Percentiles rank a stretch among this genome's conserved stretches.
phyloP scores from a whole-genome alignment of 2,888 invertebrate genomes.

The Willowsia nigromaculata region DNA sequence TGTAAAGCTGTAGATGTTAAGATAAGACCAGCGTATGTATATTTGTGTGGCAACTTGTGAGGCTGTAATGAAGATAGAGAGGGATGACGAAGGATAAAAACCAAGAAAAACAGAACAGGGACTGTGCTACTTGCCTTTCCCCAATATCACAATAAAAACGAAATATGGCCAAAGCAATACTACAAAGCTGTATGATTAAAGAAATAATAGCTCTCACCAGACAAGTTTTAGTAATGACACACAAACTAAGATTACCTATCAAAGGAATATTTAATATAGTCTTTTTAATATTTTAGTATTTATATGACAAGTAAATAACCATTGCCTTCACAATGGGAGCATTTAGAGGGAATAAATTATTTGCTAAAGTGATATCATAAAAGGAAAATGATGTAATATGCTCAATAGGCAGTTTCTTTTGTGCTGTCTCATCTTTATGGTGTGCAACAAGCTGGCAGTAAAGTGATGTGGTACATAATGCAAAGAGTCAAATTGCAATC shows the following conservation, averaged over 20 bases:
- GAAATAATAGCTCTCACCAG: not conserved
- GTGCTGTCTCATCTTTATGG: not conserved
- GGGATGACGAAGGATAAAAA: not conserved
- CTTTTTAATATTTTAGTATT: not conserved
- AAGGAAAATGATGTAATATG: not conserved
- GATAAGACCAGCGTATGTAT: not conserved
- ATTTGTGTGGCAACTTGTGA: not conserved
- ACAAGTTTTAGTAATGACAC: not conserved
- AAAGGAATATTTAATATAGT: not conserved
- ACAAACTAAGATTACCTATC: conserved; percentile 14
- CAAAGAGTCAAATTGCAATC: not conserved
- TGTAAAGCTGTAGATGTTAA: not conserved
- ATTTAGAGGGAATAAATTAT: not conserved
- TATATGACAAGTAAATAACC: too few relatives aligned
- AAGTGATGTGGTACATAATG: not conserved
- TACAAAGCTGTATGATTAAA: not conserved
- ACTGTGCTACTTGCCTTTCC: too few relatives aligned
- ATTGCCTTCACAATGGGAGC: not conserved
- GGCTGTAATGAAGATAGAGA: not conserved
- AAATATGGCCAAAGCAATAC: not conserved
- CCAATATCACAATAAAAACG: not conserved
- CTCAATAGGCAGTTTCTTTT: not conserved
- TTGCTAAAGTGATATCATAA: not conserved
- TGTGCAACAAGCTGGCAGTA: not conserved
- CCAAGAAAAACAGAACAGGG: not conserved